phyloP scores from a whole-genome alignment of 2,797 vertebrate species.

The Gambusia yucatana region DNA sequence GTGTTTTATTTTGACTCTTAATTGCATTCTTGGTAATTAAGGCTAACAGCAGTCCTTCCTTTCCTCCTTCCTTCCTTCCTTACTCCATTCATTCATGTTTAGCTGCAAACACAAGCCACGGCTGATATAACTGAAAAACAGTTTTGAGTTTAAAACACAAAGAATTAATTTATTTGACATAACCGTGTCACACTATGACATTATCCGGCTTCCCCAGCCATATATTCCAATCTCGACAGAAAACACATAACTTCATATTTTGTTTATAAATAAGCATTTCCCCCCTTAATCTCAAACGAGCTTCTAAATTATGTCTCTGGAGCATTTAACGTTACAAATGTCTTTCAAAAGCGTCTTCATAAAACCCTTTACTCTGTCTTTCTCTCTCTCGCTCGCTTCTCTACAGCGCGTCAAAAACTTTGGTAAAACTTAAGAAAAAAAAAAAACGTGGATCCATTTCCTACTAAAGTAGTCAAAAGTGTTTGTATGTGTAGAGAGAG shows the following conservation, averaged over 20 bases:
- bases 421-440: constrained; percentile 64
- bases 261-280: neutral
- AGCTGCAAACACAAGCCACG: constrained; percentile 36
- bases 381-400: constrained; percentile 26
- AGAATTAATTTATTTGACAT: neutral
- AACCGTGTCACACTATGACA: neutral
- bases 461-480: constrained; percentile 67
- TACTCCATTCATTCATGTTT: constrained; percentile 60
- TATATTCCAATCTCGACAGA: constrained; percentile 5
- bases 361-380: constrained; percentile 75
- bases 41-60: constrained; percentile 31
- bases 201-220: neutral
- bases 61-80: constrained; percentile 14
- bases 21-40: constrained; percentile 47
- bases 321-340: constrained; percentile 37
- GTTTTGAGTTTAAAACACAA: neutral
- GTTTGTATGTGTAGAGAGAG: constrained; percentile 26
- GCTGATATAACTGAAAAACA: constrained; percentile 26
- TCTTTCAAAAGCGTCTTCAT: constrained; percentile 61
- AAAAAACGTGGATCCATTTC: constrained; percentile 69
- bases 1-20: constrained; percentile 41
- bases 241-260: neutral
- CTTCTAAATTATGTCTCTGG: constrained; percentile 31
- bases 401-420: constrained; percentile 76
- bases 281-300: neutral